Conservation (phyloP, 2,888 invertebrate species). For the Seira musarum region DNA sequence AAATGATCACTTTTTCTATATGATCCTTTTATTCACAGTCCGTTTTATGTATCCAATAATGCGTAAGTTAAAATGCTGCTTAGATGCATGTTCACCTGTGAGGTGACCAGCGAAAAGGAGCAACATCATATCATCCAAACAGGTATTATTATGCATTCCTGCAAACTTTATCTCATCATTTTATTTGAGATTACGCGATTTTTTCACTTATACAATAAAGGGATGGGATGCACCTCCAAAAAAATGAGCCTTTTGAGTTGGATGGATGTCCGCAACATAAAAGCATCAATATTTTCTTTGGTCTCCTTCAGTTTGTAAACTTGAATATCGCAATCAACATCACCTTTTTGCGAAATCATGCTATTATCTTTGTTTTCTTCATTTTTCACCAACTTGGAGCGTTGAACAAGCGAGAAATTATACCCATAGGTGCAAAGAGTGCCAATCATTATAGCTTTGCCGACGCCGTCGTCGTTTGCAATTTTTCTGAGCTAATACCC, state of each 20-base stretch:
- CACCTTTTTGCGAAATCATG: constrained; percentile 37
- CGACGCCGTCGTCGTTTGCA: background rate
- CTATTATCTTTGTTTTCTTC: no score
- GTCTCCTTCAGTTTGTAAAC: constrained; percentile 50
- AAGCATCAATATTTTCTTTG: constrained; percentile 45
- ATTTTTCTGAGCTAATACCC: constrained; percentile 30
- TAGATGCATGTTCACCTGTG: constrained; percentile 8
- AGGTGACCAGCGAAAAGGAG: background rate
- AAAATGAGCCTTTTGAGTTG: background rate
- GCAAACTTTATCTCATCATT: constrained; percentile 32
- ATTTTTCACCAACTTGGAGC: background rate
- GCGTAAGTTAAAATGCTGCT: constrained; percentile 1
- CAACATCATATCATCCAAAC: constrained; percentile 16
- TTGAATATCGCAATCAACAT: constrained; percentile 58
- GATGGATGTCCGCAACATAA: constrained; percentile 51
- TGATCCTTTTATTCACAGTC: constrained; percentile 14
- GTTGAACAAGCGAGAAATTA: background rate
- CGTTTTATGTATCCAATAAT: constrained; percentile 34
- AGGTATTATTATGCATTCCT: constrained; percentile 50
- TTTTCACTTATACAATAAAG: constrained; percentile 14
- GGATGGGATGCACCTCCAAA: background rate
- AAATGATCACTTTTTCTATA: constrained; percentile 39
- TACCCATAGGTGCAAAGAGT: background rate
- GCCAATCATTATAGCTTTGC: constrained; percentile 2
- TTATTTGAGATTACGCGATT: constrained; percentile 29